Base-by-base conservation (phyloP, 1,140 invertebrate species). In the Semibalanus balanoides region DNA sequence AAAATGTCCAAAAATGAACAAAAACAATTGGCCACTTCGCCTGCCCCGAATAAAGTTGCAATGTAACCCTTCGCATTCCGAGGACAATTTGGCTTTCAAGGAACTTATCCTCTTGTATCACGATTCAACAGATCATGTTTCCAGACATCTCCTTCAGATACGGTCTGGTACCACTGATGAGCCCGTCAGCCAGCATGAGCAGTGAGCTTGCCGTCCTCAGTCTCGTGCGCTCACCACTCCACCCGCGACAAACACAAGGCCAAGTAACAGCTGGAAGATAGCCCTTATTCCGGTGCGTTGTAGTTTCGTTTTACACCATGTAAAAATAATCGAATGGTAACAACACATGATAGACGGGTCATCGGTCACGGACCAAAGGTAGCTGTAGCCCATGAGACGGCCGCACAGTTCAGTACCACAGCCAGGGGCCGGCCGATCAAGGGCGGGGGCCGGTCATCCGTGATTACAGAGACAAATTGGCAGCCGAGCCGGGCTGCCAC, bases 321-420 rank as follows among this genome's bases (percentile, higher is more conserved):
- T 64, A 64, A 64, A 64, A 64, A 64, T 64, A 64, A 64, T 64
- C n/a, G 51, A 64, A 64, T 64, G 51, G 51, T 64, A 64, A 64
- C 51, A 64, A 64, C 51, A 64, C 51, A 64, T 64, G 51, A 64
- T 64, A 64, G 11, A 40, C 35, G 22, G 9, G 1, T 19, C 22
- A 64, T 19, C 51, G 51, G 51, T 19, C 51, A 19, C 51, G 51
- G 11, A 64, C 51, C 11, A 25, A 64, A 64, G 51, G 51, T 64
- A 64, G 51, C 51, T 64, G 22, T 14, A 64, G 51, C 51, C 51
- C 7, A 7, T 7, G 22, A 19, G 51, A 64, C 51, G 51, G 51
- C 51, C 11, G 51, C 22, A 25, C 51, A 7, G 22, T 7, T 64
- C 51, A 64, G 51, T 25, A 64, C 51, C 51, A 64, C 51, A 64